These are phyloP conservation scores for Rugalucina vietnamica DNA, from an alignment of 2,888 invertebrate genomes.

Conservation along the genomic window DNA sequence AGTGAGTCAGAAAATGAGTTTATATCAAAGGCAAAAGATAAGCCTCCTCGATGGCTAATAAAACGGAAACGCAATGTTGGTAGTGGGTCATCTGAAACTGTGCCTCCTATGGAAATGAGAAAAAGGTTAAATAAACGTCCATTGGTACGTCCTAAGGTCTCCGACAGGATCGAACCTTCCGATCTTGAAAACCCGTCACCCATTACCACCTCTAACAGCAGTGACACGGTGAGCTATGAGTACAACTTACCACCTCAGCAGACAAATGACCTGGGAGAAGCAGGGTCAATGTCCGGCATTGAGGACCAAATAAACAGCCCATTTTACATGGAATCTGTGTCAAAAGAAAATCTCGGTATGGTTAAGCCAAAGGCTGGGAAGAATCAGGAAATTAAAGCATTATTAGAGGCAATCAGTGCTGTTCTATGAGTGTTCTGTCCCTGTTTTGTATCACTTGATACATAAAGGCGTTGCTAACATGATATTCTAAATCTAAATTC, in stretches of 20 bases:
- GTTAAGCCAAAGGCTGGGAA: neutral
- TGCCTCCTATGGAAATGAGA: neutral
- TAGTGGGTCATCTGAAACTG: neutral
- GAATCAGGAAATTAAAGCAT: neutral
- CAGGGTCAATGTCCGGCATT: neutral
- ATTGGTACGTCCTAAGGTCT: neutral
- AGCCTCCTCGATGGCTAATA: neutral
- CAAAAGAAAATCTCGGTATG: neutral
- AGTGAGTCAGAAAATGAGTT: neutral
- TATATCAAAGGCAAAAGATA: neutral
- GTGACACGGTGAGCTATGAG: neutral
- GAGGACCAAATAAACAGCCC: neutral
- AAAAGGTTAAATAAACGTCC: neutral
- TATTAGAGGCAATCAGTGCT: neutral
- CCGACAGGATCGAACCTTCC: neutral
- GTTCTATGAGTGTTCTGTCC: neutral
- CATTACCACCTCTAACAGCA: neutral
- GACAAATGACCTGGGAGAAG: neutral
- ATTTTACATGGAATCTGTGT: neutral
- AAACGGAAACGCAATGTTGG: neutral
- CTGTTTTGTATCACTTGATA: too few species aligned
- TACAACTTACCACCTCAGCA: neutral
- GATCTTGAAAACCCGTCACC: neutral
- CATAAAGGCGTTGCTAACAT: too few species aligned
- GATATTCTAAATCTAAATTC: too few species aligned